Evolutionary conservation across 2,113 vertebrate genomes (phyloP), one percentile per base, ranked within the genome.

Genomic region (Engraulis encrasicolus): DNA sequence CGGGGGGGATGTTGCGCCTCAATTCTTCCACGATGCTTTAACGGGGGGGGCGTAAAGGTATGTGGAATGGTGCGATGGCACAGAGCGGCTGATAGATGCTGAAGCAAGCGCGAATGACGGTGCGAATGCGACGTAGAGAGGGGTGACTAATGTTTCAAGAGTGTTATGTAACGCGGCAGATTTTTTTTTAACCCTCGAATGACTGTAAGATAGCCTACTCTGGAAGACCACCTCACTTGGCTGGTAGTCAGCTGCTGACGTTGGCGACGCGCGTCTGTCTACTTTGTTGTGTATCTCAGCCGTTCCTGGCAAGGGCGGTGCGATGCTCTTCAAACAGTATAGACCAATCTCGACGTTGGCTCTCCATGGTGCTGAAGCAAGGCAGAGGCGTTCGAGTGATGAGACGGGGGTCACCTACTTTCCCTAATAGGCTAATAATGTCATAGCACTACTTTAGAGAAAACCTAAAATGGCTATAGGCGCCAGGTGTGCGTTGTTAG

Each of bases 321-420:
- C 58, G 27, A 74, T 34, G 31, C 12, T 12, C 14, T 2, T 14
- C 58, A 27, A 66, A 66, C n/a, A 23, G 23, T 66, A n/a, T n/a
- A 6, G 12, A 15, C 31, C 15, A 74, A 74, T 74, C 66, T 34
- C 31, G 27, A 31, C 31, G 66, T 84, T 86, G 81, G 88, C 93
- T 95, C 92, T 94, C 93, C 93, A 93, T 93, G 94, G 93, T 95
- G 91, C 94, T 95, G 93, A 95, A 95, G 89, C 79, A 66, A 37
- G 48, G 23, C 4, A 50, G 45, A 36, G 79, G 66, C 17, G 31
- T 31, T 74, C 34, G 66, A 74, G 27, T 74, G 27, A 71, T 66
- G n/a, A n/a, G n/a, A n/a, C n/a, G 58, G 58, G 1, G 27, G 0
- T 27, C 6, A 23, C 58, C 23, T 31, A 9, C 66, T 31, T 74